phyloP scores from a whole-genome alignment of 92 coral and sea anemone species.

The Micromussa lordhowensis region DNA sequence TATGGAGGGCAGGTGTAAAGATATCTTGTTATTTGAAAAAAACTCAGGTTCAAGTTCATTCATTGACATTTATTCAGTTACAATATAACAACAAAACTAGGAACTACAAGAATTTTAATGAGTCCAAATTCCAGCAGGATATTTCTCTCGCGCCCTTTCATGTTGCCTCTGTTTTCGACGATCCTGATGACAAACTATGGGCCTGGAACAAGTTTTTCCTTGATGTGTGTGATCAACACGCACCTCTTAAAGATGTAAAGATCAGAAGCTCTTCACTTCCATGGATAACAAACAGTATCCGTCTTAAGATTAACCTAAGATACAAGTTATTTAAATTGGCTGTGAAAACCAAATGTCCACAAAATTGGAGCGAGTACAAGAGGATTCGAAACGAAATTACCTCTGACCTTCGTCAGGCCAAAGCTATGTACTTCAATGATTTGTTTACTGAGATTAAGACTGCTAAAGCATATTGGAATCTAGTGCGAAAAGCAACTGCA shows the following conservation, averaged over 20 bases:
- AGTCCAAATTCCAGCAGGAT: background rate
- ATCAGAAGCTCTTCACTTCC: conserved; percentile 19
- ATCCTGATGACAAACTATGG: conserved; percentile 26
- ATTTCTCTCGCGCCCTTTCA: conserved; percentile 25
- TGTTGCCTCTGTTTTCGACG: conserved; percentile 34
- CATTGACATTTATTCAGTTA: too few species aligned
- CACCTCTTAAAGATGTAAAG: conserved; percentile 22
- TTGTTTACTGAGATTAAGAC: conserved; percentile 4
- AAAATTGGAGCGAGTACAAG: background rate
- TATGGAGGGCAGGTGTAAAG: too few species aligned
- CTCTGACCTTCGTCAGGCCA: background rate
- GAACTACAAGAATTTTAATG: conserved; percentile 21
- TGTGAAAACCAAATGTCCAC: background rate
- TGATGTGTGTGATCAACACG: conserved; percentile 30
- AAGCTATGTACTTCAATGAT: background rate
- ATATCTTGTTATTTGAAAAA: too few species aligned
- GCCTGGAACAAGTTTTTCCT: conserved; percentile 42
- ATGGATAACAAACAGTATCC: conserved; percentile 8
- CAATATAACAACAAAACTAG: conserved; percentile 27
- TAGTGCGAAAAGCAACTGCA: background rate
- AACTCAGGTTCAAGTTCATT: too few species aligned
- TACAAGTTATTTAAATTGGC: background rate
- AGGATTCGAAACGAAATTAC: background rate
- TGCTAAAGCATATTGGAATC: conserved; percentile 17
- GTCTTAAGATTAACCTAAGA: background rate